Evolutionary conservation across 1,140 invertebrate species (phyloP).

Genomic region (Drosophila asahinai): DNA sequence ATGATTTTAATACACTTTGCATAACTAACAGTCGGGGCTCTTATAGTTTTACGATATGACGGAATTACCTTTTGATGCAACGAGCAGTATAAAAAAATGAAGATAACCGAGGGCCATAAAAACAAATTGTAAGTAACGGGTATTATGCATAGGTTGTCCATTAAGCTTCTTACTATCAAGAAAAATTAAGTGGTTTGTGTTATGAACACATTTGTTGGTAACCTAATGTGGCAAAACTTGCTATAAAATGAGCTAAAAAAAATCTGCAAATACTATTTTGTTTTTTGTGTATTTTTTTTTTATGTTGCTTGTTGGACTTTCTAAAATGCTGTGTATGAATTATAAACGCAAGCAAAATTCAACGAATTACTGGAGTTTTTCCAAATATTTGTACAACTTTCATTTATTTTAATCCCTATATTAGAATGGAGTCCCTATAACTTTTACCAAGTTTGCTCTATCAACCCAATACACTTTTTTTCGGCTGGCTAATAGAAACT

Average conservation of each 20-base stretch:
- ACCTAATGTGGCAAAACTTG: no score
- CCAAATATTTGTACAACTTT: neutral
- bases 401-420: neutral
- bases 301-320: no score
- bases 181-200: no score
- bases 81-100: neutral
- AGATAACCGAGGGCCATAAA: neutral
- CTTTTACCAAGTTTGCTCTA: neutral
- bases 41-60: conserved; percentile 43
- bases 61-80: conserved; percentile 28
- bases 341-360: neutral
- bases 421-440: neutral
- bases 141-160: neutral
- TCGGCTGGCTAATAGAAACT: conserved; percentile 8
- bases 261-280: no score
- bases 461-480: conserved; percentile 19
- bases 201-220: neutral
- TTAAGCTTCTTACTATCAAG: neutral
- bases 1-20: conserved; percentile 54
- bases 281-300: no score
- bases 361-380: no score
- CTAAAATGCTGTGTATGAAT: neutral
- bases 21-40: conserved; percentile 31
- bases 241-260: no score
- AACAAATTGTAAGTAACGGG: neutral